Percentiles rank a stretch among this genome's conserved stretches.
Conservation (phyloP, 2,797 vertebrate species). For the Eulemur mongoz region DNA sequence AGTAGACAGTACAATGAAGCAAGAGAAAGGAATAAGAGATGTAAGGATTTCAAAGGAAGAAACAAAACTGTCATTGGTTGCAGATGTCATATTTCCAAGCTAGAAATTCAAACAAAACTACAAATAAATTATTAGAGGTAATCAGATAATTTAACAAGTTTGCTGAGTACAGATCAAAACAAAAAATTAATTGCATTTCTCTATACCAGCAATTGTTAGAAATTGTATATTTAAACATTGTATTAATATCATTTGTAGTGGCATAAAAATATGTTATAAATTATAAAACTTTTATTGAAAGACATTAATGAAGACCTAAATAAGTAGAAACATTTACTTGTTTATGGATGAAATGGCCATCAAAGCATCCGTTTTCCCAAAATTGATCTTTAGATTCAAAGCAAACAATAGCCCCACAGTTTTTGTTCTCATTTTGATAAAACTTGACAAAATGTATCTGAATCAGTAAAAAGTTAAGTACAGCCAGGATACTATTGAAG, state of each 20-base stretch:
- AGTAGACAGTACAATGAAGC: neutral
- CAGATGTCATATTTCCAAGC: neutral
- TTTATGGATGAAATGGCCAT: neutral
- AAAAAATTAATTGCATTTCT: slow-evolving; percentile 8
- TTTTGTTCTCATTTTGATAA: neutral
- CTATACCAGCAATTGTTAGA: neutral
- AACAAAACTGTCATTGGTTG: neutral
- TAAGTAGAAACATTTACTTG: neutral
- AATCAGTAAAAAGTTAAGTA: neutral
- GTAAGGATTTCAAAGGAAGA: neutral
- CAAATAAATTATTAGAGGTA: neutral
- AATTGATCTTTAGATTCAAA: neutral
- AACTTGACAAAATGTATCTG: neutral
- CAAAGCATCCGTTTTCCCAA: neutral
- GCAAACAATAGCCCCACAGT: neutral
- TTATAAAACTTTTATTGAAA: neutral
- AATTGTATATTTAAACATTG: neutral
- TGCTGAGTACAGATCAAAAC: neutral
- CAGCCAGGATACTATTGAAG: neutral
- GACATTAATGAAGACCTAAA: neutral
- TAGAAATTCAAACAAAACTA: neutral
- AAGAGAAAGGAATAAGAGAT: neutral
- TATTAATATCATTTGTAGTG: neutral
- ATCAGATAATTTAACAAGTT: neutral
- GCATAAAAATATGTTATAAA: neutral